Evolutionary conservation across 2,113 vertebrate genomes (phyloP).

Genomic region (Thryonomys swinderianus): DNA sequence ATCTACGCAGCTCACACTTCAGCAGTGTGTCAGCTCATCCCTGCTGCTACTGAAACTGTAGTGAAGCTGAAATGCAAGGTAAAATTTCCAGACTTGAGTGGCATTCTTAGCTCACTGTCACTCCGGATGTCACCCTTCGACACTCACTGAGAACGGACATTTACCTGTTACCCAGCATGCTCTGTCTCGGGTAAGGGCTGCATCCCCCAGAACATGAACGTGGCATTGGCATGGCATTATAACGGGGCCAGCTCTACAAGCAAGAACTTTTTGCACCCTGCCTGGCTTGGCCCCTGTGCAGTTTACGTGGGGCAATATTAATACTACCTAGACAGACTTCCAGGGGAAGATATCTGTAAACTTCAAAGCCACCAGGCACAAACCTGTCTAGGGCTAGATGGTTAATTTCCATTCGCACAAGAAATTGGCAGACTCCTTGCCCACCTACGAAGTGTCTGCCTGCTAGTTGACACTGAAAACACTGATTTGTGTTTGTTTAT

Average conservation of each 20-base stretch:
- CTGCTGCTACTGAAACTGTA: not conserved
- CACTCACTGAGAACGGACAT: not conserved
- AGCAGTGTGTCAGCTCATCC: not conserved
- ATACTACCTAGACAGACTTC: not conserved
- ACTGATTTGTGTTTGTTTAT: conserved; percentile 5
- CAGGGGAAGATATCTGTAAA: not conserved
- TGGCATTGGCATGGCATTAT: not conserved
- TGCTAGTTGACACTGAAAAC: not conserved
- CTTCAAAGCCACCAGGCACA: not conserved
- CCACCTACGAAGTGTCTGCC: not conserved
- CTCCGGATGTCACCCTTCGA: not conserved
- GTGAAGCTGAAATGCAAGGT: not conserved
- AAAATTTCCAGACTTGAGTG: not conserved
- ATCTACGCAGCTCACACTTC: not conserved
- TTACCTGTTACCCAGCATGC: conserved; percentile 19
- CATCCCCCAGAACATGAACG: not conserved
- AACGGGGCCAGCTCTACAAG: not conserved
- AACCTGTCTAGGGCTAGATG: not conserved
- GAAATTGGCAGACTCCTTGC: not conserved
- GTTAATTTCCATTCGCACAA: not conserved
- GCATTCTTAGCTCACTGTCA: not conserved
- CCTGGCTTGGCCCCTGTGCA: not conserved
- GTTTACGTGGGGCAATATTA: conserved; percentile 1
- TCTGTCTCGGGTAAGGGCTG: conserved; percentile 4
- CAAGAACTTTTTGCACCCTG: not conserved